Conservation (phyloP, 2,888 invertebrate species). For the Strigamia crassipes region DNA sequence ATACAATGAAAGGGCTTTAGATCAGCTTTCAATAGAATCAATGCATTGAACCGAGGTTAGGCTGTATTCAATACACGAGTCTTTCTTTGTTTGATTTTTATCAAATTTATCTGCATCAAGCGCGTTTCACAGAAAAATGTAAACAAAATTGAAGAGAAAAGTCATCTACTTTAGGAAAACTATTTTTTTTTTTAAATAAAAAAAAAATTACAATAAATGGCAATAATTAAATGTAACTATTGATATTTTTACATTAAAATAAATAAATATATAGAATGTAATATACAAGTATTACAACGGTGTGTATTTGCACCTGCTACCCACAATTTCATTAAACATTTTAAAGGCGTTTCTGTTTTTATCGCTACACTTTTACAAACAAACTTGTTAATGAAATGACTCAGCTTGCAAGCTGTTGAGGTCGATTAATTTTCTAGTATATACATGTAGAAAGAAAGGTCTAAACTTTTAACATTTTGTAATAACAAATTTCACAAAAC, state of each 20-base stretch:
- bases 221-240: no score
- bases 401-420: constrained; percentile 6
- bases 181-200: no score
- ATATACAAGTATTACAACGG: background rate
- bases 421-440: background rate
- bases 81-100: background rate
- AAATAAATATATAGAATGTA: no score
- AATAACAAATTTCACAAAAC: no score
- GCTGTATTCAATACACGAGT: background rate
- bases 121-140: background rate
- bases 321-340: constrained; percentile 20
- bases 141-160: background rate
- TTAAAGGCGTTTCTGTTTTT: background rate
- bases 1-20: background rate
- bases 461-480: no score
- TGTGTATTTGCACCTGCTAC: background rate
- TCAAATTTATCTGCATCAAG: background rate
- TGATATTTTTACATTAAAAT: no score
- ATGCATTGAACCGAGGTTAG: background rate
- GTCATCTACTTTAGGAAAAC: background rate
- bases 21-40: background rate
- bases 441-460: no score
- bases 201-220: no score
- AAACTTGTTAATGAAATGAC: constrained; percentile 13
- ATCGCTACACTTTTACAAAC: constrained; percentile 29